phyloP scores from a whole-genome alignment of 92 coral and sea anemone species.

The Montipora capitata region DNA sequence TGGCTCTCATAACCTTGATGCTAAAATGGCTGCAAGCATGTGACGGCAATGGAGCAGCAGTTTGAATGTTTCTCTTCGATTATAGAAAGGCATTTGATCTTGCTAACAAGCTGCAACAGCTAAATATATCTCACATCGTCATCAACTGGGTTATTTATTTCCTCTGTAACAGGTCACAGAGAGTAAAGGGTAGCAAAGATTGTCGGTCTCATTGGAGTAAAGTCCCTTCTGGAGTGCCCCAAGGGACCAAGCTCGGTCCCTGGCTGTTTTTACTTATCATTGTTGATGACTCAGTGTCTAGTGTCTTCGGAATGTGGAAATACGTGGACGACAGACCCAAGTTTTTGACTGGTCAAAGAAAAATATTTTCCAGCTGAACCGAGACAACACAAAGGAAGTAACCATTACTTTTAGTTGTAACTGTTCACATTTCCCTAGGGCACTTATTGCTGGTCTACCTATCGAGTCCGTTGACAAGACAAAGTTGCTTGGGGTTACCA shows the following conservation, averaged over 20 bases:
- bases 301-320: constrained; percentile 3
- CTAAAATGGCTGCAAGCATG: no score
- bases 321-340: constrained; percentile 14
- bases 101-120: neutral
- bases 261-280: constrained; percentile 55
- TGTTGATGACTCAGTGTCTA: constrained; percentile 9
- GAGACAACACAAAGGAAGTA: constrained; percentile 31
- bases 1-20: no score
- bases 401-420: constrained; percentile 5
- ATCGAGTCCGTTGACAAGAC: neutral
- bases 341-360: no score
- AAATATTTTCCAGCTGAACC: neutral
- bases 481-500: neutral
- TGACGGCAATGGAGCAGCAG: no score
- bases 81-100: neutral
- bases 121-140: neutral
- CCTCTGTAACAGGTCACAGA: neutral
- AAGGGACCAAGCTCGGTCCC: constrained; percentile 56
- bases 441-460: neutral
- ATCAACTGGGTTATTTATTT: constrained; percentile 14
- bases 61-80: no score
- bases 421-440: neutral
- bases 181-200: constrained; percentile 2
- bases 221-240: constrained; percentile 25
- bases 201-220: constrained; percentile 15